Conservation (phyloP, 1,140 invertebrate genomes). For the Argopecten irradians region DNA sequence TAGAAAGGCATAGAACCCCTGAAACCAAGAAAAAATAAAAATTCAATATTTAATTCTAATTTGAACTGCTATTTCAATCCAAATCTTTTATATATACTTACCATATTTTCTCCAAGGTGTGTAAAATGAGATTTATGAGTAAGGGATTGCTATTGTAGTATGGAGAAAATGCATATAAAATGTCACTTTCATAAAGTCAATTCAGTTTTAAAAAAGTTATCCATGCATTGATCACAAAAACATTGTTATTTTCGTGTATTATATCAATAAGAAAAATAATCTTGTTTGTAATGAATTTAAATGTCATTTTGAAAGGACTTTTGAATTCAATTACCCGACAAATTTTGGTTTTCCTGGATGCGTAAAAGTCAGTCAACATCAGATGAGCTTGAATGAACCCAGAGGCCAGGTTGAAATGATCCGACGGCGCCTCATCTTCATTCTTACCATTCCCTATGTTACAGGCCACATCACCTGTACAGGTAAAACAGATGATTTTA, state of each 20-base stretch:
- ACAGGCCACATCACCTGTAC: not conserved
- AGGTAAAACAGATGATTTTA: too few relatives aligned
- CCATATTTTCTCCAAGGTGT: too few relatives aligned
- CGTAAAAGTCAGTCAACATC: conserved; percentile 37
- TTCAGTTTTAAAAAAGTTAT: too few relatives aligned
- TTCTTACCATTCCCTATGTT: not conserved
- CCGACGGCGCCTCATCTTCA: not conserved
- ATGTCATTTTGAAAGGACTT: not conserved
- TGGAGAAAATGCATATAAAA: not conserved
- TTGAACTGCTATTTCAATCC: too few relatives aligned
- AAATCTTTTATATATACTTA: not conserved
- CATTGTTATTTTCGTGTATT: too few relatives aligned
- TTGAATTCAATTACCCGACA: conserved; percentile 13
- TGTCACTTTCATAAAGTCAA: too few relatives aligned
- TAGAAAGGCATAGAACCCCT: conserved; percentile 40
- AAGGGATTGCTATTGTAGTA: not conserved
- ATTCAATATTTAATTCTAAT: not conserved
- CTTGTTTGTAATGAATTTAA: not conserved
- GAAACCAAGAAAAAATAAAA: not conserved
- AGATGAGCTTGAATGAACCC: conserved; percentile 43
- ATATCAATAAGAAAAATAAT: not conserved
- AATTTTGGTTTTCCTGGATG: conserved; percentile 33
- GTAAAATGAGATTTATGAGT: not conserved
- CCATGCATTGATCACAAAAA: too few relatives aligned
- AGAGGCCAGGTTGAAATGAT: conserved; percentile 24